These are phyloP conservation scores for Sipha maydis DNA, from an alignment of 2,888 invertebrate genomes.

Conservation along the genomic window DNA sequence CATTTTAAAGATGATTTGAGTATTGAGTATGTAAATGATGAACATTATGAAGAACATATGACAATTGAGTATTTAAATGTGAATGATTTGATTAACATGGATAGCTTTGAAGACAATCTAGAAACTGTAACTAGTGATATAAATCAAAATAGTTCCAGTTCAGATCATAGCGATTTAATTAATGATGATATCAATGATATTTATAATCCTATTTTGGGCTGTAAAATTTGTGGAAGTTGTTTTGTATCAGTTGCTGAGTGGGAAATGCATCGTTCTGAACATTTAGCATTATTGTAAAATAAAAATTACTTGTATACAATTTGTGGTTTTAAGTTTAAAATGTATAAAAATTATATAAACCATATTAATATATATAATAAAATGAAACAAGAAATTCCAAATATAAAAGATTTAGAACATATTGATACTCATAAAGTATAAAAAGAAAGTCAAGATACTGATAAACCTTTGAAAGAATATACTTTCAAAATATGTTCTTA, in stretches of 20 bases:
- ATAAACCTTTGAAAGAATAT: neutral
- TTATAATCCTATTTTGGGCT: neutral
- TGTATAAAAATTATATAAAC: slow-evolving; percentile 39
- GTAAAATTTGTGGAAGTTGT: slow-evolving; percentile 23
- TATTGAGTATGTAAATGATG: neutral
- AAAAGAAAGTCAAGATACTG: neutral
- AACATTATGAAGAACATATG: neutral
- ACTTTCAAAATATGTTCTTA: slow-evolving; percentile 18
- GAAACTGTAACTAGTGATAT: neutral
- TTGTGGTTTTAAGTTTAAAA: slow-evolving; percentile 42
- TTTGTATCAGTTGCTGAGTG: slow-evolving; percentile 45
- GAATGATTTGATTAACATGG: neutral
- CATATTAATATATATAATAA: slow-evolving; percentile 20
- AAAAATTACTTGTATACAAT: slow-evolving; percentile 28
- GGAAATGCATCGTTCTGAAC: slow-evolving; percentile 49
- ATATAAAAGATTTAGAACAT: slow-evolving; percentile 5
- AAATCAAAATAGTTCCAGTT: neutral
- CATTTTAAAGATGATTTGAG: neutral
- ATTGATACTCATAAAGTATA: neutral
- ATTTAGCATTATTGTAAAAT: neutral
- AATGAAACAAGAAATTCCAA: neutral
- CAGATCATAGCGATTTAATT: slow-evolving; percentile 22
- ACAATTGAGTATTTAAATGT: neutral
- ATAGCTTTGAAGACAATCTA: neutral
- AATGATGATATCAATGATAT: slow-evolving; percentile 22